Base-by-base conservation (phyloP, 2,113 vertebrate genomes). In the Sula dactylatra region DNA sequence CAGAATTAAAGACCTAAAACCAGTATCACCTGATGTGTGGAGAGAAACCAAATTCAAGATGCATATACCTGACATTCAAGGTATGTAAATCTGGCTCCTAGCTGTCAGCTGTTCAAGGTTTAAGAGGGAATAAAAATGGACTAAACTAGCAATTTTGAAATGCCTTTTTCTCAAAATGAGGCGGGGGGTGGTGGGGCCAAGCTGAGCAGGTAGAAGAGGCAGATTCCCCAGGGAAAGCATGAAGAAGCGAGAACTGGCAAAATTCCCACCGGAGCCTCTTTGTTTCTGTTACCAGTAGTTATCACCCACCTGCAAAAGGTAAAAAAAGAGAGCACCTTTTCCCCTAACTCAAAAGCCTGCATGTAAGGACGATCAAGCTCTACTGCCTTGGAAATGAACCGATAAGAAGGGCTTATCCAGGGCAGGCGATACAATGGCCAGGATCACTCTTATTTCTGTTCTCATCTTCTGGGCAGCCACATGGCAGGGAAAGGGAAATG, bases 271-370 rank as follows among this genome's bases (percentile, higher is more conserved):
- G 14, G 93, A 93, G 19, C 69, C 49, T 73, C 81, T 94, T 95
- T 96, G 95, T 97, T 94, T 91, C 78, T 74, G 81, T 83, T 92
- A 79, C 81, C 59, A 81, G 66, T 86, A 90, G n/a, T 78, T 82
- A 70, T 82, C 77, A 58, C n/a, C 56, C 25, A 34, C 67, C 58
- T 93, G 81, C 58, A 59, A 71, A 62, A 77, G 50, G 81, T 62
- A 58, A 92, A 73, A 86, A 29, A 62, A 13, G 74, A 52, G 49
- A 54, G 25, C 44, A 45, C 32, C 5, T 65, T 72, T 83, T 45
- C 31, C n/a, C 45, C 72, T 82, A 15, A 73, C 67, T 69, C 52
- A 76, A 77, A 91, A 89, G 34, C 40, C 69, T 89, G 4, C 9
- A 4, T 40, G 54, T 24, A 45, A 86, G 54, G 84, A 89, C 16